Evolutionary conservation across 2,797 vertebrate species (phyloP).

Genomic region (Sebastes baramenuke): DNA sequence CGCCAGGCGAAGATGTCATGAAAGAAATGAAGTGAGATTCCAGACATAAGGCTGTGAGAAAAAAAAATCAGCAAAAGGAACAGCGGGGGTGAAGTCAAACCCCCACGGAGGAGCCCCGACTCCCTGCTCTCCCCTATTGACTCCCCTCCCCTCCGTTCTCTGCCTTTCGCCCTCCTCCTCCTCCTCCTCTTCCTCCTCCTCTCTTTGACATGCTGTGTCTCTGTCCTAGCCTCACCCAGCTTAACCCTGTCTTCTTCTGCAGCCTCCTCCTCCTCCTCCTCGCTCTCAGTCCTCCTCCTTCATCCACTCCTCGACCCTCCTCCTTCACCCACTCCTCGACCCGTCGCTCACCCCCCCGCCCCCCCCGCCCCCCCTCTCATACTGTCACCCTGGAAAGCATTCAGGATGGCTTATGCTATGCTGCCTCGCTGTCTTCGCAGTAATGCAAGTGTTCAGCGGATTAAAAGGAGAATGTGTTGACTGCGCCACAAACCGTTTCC

Average conservation of each 20-base stretch:
- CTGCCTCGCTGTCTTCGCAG: conserved; percentile 47
- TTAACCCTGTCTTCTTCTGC: conserved; percentile 45
- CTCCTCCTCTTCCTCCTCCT: not conserved
- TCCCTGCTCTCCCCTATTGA: conserved; percentile 42
- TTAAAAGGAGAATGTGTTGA: conserved; percentile 60
- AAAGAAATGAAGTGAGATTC: conserved; percentile 66
- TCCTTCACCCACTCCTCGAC: conserved; percentile 29
- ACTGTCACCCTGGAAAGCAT: conserved; percentile 51
- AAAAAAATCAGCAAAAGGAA: conserved; percentile 34
- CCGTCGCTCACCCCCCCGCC: conserved; percentile 49
- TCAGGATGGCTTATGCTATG: conserved; percentile 49
- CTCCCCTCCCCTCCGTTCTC: conserved; percentile 5
- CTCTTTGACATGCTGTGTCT: conserved; percentile 55
- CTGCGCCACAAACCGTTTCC: conserved; percentile 59
- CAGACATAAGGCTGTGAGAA: conserved; percentile 43
- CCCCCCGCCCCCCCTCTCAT: not conserved
- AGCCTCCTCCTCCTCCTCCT: conserved; percentile 24
- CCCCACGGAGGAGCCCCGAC: conserved; percentile 53
- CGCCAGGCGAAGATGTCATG: conserved; percentile 55
- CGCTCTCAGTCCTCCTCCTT: conserved; percentile 16
- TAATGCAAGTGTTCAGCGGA: conserved; percentile 60
- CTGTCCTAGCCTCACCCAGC: conserved; percentile 50
- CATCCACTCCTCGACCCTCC: conserved; percentile 35
- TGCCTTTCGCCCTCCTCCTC: conserved; percentile 28
- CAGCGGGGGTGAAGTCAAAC: conserved; percentile 45